phyloP scores from a whole-genome alignment of 2,797 vertebrate genomes.

The Hephaestus fuliginosus region DNA sequence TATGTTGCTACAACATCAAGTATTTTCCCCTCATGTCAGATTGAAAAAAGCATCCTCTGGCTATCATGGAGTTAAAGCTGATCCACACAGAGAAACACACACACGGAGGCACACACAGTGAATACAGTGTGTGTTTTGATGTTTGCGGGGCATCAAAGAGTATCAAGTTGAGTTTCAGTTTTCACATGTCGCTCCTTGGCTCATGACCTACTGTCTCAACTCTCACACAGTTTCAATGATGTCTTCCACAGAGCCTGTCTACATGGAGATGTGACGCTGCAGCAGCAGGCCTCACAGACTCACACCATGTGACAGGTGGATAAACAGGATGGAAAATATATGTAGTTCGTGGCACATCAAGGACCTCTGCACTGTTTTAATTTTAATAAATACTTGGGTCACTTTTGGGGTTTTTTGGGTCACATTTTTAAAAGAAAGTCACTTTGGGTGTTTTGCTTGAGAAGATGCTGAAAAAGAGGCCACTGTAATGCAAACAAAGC shows the following conservation, averaged over 20 bases:
- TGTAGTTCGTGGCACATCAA: not conserved
- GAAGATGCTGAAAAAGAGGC: not conserved
- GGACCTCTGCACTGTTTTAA: not conserved
- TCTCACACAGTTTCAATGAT: constrained; percentile 37
- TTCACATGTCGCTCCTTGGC: not conserved
- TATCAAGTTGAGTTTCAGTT: not conserved
- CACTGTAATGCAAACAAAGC: not conserved
- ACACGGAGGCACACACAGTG: not conserved
- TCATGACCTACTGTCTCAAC: not conserved
- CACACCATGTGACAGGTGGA: not conserved
- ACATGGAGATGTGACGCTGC: constrained; percentile 72
- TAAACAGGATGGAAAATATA: not conserved
- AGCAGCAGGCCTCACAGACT: constrained; percentile 26
- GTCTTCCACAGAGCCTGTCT: constrained; percentile 59
- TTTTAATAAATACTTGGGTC: not conserved
- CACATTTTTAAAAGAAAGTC: not conserved
- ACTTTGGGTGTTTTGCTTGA: not conserved
- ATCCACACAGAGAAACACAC: not conserved
- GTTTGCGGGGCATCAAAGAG: constrained; percentile 5
- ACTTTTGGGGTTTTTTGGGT: not conserved
- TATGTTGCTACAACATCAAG: not conserved
- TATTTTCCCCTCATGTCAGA: not conserved
- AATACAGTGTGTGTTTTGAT: not conserved
- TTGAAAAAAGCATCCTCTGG: not conserved
- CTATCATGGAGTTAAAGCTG: not conserved